These are phyloP conservation scores for Hylia prasina DNA, from an alignment of 2,113 vertebrate species.

Conservation along the genomic window DNA sequence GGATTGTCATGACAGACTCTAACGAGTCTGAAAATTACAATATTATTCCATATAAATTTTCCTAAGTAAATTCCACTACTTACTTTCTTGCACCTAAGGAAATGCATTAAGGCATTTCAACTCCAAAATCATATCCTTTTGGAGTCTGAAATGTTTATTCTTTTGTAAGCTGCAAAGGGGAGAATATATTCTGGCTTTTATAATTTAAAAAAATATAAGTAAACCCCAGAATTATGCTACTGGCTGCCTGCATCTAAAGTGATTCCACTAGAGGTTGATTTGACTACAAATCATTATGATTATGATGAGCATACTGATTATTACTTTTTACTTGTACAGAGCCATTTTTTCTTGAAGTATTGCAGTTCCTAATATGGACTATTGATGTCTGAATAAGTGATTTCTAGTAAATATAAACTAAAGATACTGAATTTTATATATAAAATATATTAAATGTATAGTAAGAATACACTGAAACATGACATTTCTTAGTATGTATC, in stretches of 20 bases:
- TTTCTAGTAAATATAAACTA: background rate
- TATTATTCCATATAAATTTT: background rate
- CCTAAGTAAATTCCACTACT: background rate
- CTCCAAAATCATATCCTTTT: background rate
- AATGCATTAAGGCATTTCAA: background rate
- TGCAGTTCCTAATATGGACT: background rate
- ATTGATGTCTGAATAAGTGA: background rate
- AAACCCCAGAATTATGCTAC: background rate
- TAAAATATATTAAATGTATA: background rate
- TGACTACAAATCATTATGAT: background rate
- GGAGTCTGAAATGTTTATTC: background rate
- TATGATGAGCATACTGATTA: background rate
- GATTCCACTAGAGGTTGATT: background rate
- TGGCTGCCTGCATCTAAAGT: background rate
- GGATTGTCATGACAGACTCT: background rate
- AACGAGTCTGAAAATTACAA: background rate
- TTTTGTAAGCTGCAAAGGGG: background rate
- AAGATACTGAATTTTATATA: background rate
- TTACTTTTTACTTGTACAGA: background rate
- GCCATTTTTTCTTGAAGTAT: background rate
- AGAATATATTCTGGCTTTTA: background rate
- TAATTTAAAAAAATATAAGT: background rate
- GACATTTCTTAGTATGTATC: background rate
- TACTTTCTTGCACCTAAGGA: background rate
- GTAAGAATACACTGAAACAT: background rate